Evolutionary conservation across 1,140 invertebrate genomes (phyloP).

Genomic region (Drosophila cardini): DNA sequence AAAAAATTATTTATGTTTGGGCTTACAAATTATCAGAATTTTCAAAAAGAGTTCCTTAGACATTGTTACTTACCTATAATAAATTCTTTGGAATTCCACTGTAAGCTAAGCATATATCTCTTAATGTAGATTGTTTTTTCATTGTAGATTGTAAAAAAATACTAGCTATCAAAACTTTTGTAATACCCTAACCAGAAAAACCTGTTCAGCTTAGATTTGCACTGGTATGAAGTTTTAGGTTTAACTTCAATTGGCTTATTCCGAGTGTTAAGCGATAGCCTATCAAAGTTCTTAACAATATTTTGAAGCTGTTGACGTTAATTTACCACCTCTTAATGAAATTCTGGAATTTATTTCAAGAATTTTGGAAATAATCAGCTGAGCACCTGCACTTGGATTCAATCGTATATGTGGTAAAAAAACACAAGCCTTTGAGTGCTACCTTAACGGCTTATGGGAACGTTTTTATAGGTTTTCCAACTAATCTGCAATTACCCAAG

Average conservation of each 20-base stretch:
- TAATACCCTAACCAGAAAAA: neutral
- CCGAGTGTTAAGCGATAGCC: slow-evolving; percentile 23
- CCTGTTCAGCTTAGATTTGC: neutral
- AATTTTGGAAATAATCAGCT: slow-evolving; percentile 11
- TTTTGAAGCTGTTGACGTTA: neutral
- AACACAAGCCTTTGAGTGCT: slow-evolving; percentile 21
- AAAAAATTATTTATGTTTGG: no score
- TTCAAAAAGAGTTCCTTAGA: no score
- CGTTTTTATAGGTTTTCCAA: slow-evolving; percentile 24
- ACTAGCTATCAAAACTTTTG: neutral
- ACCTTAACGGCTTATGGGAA: slow-evolving; percentile 1
- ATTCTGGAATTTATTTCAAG: slow-evolving; percentile 14
- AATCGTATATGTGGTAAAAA: slow-evolving; percentile 3
- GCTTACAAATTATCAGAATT: no score
- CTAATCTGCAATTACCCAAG: slow-evolving; percentile 34
- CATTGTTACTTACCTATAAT: no score
- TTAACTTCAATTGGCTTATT: slow-evolving; percentile 14
- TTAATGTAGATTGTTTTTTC: slow-evolving; percentile 10
- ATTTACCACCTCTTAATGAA: slow-evolving; percentile 17
- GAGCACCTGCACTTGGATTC: neutral
- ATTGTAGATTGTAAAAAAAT: neutral
- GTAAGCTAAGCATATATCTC: neutral
- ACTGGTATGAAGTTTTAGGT: neutral
- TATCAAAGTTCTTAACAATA: slow-evolving; percentile 22
- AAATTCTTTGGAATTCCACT: neutral